phyloP scores from a whole-genome alignment of 1,140 invertebrate species.

The Leguminivora glycinivorella region DNA sequence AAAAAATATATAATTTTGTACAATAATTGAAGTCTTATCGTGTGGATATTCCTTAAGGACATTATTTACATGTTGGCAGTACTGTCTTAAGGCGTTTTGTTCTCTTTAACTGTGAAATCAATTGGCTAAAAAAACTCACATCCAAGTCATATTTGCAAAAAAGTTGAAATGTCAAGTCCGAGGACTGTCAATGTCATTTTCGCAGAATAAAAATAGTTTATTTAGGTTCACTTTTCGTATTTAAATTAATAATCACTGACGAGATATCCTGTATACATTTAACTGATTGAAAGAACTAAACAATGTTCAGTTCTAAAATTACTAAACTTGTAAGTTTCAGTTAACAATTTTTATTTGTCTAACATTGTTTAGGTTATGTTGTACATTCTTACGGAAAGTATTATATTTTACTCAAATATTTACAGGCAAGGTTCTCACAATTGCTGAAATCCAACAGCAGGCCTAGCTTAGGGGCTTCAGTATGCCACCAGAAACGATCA shows the following conservation, averaged over 20 bases:
- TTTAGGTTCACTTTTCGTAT: not conserved
- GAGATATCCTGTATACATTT: not conserved
- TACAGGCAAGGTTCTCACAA: not conserved
- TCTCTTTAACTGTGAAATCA: not conserved
- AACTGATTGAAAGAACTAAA: not conserved
- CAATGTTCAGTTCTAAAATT: slow-evolving; percentile 24
- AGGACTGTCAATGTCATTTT: not conserved
- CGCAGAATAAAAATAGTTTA: not conserved
- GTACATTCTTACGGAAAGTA: not conserved
- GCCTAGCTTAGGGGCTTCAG: slow-evolving; percentile 14
- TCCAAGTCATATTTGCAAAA: not conserved
- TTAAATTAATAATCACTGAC: not conserved
- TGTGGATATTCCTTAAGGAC: not conserved
- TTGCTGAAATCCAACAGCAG: slow-evolving; percentile 11
- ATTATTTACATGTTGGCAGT: not conserved
- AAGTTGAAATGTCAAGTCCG: not conserved
- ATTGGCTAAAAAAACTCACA: not conserved
- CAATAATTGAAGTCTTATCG: not conserved
- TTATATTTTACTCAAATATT: not conserved
- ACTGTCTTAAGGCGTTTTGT: not conserved
- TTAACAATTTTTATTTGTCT: not conserved
- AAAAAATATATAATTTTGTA: not conserved
- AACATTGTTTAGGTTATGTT: not conserved
- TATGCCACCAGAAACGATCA: slow-evolving; percentile 43
- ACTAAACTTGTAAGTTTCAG: slow-evolving; percentile 22